Evolutionary conservation across 1,140 invertebrate genomes (phyloP).

Genomic region (Ooceraea biroi): DNA sequence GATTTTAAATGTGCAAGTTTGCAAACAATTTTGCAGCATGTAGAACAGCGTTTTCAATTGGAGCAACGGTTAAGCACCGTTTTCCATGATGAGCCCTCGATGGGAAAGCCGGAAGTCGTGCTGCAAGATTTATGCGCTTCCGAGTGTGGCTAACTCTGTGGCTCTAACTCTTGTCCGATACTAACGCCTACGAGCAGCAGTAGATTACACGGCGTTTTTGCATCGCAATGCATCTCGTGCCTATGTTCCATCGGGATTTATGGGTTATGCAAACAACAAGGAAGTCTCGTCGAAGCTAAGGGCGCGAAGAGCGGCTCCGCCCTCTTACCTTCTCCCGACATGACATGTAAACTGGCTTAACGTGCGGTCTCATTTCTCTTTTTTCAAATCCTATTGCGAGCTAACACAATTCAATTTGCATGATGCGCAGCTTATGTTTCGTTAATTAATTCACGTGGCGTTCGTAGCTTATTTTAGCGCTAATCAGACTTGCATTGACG

Average conservation of each 20-base stretch:
- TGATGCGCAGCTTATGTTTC: background rate
- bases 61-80: background rate
- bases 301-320: slow-evolving; percentile 17
- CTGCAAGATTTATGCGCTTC: slow-evolving; percentile 63
- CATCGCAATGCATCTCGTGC: slow-evolving; percentile 70
- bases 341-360: slow-evolving; percentile 33
- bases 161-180: slow-evolving; percentile 56
- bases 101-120: slow-evolving; percentile 62
- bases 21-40: background rate
- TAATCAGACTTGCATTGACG: background rate
- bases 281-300: slow-evolving; percentile 64
- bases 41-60: slow-evolving; percentile 17
- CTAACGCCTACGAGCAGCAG: slow-evolving; percentile 71
- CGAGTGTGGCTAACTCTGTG: slow-evolving; percentile 29
- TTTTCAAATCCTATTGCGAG: background rate
- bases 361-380: background rate
- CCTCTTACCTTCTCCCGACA: background rate
- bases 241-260: slow-evolving; percentile 75
- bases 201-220: slow-evolving; percentile 78
- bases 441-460: slow-evolving; percentile 4
- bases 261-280: slow-evolving; percentile 77
- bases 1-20: no score
- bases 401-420: slow-evolving; percentile 1
- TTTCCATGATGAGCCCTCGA: slow-evolving; percentile 7
- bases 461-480: background rate